Base-by-base conservation (phyloP, 2,888 invertebrate species). In the Netelia melanura region DNA sequence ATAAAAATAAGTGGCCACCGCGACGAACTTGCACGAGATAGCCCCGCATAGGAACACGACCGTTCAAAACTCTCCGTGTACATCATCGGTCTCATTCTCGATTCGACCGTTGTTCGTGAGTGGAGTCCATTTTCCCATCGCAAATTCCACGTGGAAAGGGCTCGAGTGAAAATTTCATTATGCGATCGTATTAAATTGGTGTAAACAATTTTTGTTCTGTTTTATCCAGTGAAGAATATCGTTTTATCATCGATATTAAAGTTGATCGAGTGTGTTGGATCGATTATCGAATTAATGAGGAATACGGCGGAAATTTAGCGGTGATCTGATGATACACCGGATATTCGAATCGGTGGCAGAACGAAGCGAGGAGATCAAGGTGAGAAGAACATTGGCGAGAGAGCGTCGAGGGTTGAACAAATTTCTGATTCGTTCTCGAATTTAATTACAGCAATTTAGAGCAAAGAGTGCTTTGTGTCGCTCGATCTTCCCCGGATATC, bases 401-500 rank as follows among this genome's bases (percentile, higher is more conserved):
- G 76, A 38, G 48, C 38, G 44, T 76, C 56, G 74, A 62, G 74
- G 61, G 62, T 68, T 14, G 67, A 52, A 61, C 72, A 54, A 78
- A 78, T 74, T 68, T 17, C 86, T 89, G 92, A 92, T 92, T 90
- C 92, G 92, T 92, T 91, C 88, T 89, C 86, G 87, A 90, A 91
- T 92, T 92, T 91, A 92, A 92, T 92, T 90, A 91, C 89, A 88
- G 89, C 90, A 91, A 91, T 92, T 92, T 91, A 89, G 90, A 89
- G 85, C 88, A 86, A 90, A 91, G 91, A 90, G 38, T 38, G 91
- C 91, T 89, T 90, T 86, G 88, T 87, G 86, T 87, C 61, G 52
- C 44, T 68, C 64, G 10, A 43, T 77, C 81, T 86, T 70, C 65
- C 76, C 71, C 52, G 80, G 65, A 62, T 77, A 48, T 78, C 62